Base-by-base conservation (phyloP, 2,888 invertebrate species). In the Platerodrilus igneus region DNA sequence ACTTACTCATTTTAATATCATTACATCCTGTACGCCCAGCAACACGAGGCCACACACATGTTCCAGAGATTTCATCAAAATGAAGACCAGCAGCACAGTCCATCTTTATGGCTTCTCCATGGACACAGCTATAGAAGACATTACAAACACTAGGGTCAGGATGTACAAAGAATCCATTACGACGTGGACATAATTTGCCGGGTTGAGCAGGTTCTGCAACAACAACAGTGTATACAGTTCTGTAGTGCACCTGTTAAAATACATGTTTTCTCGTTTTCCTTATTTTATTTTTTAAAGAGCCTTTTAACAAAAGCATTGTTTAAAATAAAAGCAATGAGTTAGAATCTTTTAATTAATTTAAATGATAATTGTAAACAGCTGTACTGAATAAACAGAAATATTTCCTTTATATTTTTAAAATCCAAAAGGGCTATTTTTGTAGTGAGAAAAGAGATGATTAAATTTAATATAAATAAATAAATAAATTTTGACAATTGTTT, bases 111-210 rank as follows among this genome's bases (percentile, higher is more conserved):
- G 81, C 74, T 16, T 86, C 86, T 33, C 91, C 90, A 50, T 90
- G 86, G 59, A 90, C 88, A 66, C 91, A 92, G 70, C 89, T 90
- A 75, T 76, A 88, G 78, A 90, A 92, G 49, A 86, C 67, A 66
- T 89, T 84, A 73, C 92, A 92, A 9, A 86, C 77, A 3, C 80
- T 62, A 0, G 83, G 74, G 58, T 91, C 87, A 5, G 89, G 89
- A 73, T 91, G 89, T 22, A 89, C 84, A 69, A 92, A 93, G 80
- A 89, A 89, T 28, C 92, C 92, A 68, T 91, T 89, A 57, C 81
- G 79, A 48, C 92, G 78, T 11, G 90, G 90, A 63, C 92, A 92
- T 48, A 78, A 75, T 26, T 71, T 69, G 59, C 70, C 81, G 5
- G 82, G 71, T 57, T 82, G 79, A 37, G 92, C 83, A 40, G 83